Conservation (phyloP, 2,888 invertebrate species). For the Trachelus stipa region DNA sequence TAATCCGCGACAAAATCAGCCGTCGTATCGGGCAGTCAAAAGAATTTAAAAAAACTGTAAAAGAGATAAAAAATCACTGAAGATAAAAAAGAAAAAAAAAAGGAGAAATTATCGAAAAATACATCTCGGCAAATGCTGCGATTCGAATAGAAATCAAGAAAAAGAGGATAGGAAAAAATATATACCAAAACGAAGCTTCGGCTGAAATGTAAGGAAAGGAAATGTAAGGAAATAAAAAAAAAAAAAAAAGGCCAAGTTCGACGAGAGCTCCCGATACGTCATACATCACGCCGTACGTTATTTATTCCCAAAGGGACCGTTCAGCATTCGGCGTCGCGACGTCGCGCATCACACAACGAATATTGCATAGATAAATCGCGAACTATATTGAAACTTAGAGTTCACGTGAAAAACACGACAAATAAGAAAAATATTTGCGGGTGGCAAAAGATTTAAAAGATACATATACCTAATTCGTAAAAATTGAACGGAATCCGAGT, state of each 20-base stretch:
- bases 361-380: constrained; percentile 23
- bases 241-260: not conserved
- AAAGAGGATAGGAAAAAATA: not conserved
- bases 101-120: constrained; percentile 6
- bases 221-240: not conserved
- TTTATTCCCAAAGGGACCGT: not conserved
- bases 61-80: not conserved
- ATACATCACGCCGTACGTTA: not conserved
- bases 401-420: not conserved
- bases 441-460: constrained; percentile 2
- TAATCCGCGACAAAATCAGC: not conserved
- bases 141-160: not conserved
- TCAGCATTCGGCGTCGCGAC: not conserved
- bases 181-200: not conserved
- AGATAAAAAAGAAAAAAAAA: constrained; percentile 10
- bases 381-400: not conserved
- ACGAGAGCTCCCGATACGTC: not conserved
- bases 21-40: not conserved
- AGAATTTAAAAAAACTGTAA: not conserved
- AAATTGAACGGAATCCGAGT: constrained; percentile 14
- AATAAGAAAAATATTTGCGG: not conserved
- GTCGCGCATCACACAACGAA: constrained; percentile 43
- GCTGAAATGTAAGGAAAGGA: not conserved
- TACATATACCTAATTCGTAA: constrained; percentile 14
- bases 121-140: not conserved